Evolutionary conservation across 2,888 invertebrate species (phyloP).

Genomic region (Cactoblastis cactorum): DNA sequence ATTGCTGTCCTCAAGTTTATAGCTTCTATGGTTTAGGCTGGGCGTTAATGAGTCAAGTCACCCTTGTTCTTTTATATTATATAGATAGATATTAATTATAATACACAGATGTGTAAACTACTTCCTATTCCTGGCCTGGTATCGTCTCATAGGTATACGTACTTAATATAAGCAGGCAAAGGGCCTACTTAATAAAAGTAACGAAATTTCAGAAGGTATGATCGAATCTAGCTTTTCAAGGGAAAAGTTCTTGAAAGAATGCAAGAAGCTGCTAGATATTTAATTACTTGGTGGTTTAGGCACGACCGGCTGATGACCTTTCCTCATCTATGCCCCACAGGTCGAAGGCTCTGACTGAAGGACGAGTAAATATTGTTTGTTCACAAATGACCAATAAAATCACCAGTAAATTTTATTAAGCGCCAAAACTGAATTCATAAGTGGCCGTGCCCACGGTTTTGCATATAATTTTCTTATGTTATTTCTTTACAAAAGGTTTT

Average conservation of each 20-base stretch:
- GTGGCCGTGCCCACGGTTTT: conserved; percentile 16
- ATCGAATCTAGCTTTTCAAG: too few species aligned
- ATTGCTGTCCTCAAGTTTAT: too few species aligned
- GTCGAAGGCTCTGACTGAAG: neutral
- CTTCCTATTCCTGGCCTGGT: too few species aligned
- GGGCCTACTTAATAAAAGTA: too few species aligned
- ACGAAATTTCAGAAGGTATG: too few species aligned
- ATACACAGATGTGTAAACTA: too few species aligned
- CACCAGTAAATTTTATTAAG: conserved; percentile 16
- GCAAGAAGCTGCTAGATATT: neutral
- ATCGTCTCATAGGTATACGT: too few species aligned
- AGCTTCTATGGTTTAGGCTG: too few species aligned
- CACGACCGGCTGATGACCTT: neutral
- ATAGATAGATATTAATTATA: too few species aligned
- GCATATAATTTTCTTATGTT: conserved; percentile 8
- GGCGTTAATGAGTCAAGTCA: too few species aligned
- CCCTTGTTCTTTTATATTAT: too few species aligned
- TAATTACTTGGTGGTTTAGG: neutral
- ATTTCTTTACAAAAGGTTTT: neutral
- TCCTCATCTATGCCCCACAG: neutral
- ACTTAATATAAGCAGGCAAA: too few species aligned
- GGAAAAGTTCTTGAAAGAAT: neutral
- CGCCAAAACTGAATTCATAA: conserved; percentile 15
- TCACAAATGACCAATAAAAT: conserved; percentile 14
- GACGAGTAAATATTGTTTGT: conserved; percentile 9